Conservation (phyloP, 2,113 vertebrate genomes). For the Marcusenius ussheri region DNA sequence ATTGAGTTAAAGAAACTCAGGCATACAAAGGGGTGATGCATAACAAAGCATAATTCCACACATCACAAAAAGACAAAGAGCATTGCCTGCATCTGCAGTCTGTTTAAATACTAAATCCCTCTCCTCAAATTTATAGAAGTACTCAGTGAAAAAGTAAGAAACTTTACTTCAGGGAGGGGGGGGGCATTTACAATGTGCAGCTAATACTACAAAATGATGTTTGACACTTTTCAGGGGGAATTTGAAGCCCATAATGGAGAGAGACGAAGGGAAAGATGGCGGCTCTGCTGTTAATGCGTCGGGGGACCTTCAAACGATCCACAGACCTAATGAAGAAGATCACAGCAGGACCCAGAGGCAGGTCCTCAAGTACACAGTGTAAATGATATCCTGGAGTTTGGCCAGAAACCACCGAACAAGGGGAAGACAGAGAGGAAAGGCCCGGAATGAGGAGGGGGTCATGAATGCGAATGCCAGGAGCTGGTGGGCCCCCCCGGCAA, state of each 20-base stretch:
- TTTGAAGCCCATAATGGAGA: background rate
- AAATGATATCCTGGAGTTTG: background rate
- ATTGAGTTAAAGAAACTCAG: background rate
- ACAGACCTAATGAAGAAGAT: background rate
- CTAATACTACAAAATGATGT: background rate
- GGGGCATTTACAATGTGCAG: background rate
- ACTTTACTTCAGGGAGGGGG: background rate
- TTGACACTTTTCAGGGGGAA: background rate
- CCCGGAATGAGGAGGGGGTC: background rate
- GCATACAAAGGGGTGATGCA: background rate
- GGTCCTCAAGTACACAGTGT: background rate
- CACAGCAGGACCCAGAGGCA: background rate
- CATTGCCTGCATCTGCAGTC: background rate
- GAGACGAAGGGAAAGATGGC: background rate
- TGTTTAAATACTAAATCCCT: background rate
- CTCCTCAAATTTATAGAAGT: background rate
- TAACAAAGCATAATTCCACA: background rate
- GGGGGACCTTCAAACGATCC: background rate
- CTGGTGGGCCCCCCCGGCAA: background rate
- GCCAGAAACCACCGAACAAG: background rate
- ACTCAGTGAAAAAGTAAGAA: background rate
- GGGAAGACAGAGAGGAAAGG: background rate
- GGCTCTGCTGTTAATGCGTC: background rate
- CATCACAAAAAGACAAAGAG: background rate
- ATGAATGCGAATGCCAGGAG: constrained; percentile 17